Percentiles rank a stretch among this genome's conserved stretches.
These are phyloP conservation scores for Hydrophis major DNA, from an alignment of 2,797 vertebrate genomes.

Conservation along the genomic window DNA sequence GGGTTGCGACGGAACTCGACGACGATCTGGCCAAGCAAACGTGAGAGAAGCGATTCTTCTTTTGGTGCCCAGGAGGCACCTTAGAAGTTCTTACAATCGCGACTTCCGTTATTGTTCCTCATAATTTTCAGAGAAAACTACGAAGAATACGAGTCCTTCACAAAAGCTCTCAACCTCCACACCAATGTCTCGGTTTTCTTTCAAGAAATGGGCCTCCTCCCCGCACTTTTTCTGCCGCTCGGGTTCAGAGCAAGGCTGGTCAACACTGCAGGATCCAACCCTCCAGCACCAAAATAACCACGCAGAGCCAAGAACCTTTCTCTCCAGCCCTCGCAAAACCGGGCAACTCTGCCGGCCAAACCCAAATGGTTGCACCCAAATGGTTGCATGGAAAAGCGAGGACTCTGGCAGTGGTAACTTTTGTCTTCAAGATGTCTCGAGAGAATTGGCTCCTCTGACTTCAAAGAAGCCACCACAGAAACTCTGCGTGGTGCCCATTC, in stretches of 20 bases:
- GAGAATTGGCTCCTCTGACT: neutral
- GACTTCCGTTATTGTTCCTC: neutral
- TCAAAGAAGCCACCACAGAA: neutral
- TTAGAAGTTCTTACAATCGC: neutral
- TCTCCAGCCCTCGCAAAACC: neutral
- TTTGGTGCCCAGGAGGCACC: neutral
- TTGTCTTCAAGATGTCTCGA: neutral
- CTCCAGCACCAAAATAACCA: neutral
- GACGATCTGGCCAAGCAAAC: neutral
- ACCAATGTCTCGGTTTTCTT: neutral
- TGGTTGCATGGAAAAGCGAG: neutral
- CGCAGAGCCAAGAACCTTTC: neutral
- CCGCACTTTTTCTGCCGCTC: neutral
- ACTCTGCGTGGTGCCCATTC: neutral
- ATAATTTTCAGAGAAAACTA: neutral
- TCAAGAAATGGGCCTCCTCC: neutral
- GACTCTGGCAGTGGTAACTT: no score
- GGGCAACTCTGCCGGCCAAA: neutral
- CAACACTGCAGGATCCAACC: neutral
- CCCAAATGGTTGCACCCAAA: neutral
- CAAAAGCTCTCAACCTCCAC: neutral
- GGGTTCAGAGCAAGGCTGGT: neutral
- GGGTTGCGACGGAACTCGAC: neutral
- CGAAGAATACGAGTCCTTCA: neutral
- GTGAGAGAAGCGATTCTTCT: neutral